These are phyloP conservation scores for Pseudomyrmex concolor DNA, from an alignment of 1,140 invertebrate species.

Conservation along the genomic window DNA sequence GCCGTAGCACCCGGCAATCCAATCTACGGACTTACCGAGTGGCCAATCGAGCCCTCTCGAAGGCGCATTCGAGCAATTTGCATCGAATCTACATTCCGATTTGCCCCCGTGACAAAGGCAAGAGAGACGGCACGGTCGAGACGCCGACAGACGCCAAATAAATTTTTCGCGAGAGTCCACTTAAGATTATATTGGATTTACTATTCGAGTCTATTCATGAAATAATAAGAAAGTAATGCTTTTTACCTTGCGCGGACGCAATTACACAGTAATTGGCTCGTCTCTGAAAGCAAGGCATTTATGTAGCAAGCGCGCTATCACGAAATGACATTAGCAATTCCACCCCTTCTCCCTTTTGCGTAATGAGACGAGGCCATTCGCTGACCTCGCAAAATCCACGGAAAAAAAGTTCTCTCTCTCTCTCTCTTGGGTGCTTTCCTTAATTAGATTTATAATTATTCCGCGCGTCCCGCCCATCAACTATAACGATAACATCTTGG, in stretches of 20 bases:
- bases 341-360: neutral
- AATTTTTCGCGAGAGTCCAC: constrained; percentile 17
- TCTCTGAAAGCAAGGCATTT: neutral
- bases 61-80: constrained; percentile 79
- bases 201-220: neutral
- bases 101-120: constrained; percentile 42
- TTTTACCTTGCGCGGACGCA: neutral
- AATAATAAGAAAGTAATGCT: constrained; percentile 11
- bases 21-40: constrained; percentile 78
- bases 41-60: constrained; percentile 77
- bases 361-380: constrained; percentile 53
- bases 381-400: constrained; percentile 29
- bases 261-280: constrained; percentile 21
- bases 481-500: neutral
- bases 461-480: constrained; percentile 41
- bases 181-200: neutral
- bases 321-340: constrained; percentile 26
- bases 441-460: constrained; percentile 61
- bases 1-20: constrained; percentile 75
- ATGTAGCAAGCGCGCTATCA: constrained; percentile 2
- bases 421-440: constrained; percentile 12
- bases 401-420: constrained; percentile 6
- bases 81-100: constrained; percentile 79
- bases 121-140: constrained; percentile 44
- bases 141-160: neutral